Evolutionary conservation across 2,113 vertebrate species (phyloP), one percentile per base, ranked within the genome.

Genomic region (Bucco capensis): DNA sequence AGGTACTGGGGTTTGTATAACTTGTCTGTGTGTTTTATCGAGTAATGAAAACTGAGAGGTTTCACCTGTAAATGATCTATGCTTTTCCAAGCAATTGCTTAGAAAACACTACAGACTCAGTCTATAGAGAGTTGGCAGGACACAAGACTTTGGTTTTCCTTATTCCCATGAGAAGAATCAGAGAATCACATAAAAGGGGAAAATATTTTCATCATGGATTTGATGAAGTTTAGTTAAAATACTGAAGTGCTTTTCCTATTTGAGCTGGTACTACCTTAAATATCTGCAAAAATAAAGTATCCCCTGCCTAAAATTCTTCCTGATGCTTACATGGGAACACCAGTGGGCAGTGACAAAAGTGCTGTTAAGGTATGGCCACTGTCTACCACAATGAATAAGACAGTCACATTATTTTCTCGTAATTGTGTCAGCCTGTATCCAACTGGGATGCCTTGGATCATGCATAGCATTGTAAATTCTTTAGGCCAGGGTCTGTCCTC

Each of bases 21-120:
- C 85, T 94, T 67, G 77, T 77, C 93, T 94, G 57, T 67, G 75
- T 89, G 71, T 40, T 92, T 93, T 89, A 96, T 61, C 75, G 73
- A 86, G 72, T 65, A 88, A 90, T 88, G 72, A 94, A 96, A 95
- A 71, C 53, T 27, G 66, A 89, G 73, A 88, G 38, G 70, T 89
- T 94, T 93, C 72, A 77, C 79, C 78, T 89, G 58, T 86, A 84
- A 89, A 57, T 65, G 86, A 94, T 61, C 82, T 74, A 47, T 6
- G 2, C 57, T 86, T 86, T 86, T 65, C 44, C 49, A 86, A 86
- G 49, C 61, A 57, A 67, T 49, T 70, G 57, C 42, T 65, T 72
- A 44, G 70, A 80, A 88, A 93, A 78, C 24, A 24, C 40, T 66
- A 58, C 47, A 88, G 38, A 27, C 35, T 80, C 9, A n/a, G 24